These are phyloP conservation scores for Melinaea menophilus DNA, from an alignment of 2,888 invertebrate species.

Conservation along the genomic window DNA sequence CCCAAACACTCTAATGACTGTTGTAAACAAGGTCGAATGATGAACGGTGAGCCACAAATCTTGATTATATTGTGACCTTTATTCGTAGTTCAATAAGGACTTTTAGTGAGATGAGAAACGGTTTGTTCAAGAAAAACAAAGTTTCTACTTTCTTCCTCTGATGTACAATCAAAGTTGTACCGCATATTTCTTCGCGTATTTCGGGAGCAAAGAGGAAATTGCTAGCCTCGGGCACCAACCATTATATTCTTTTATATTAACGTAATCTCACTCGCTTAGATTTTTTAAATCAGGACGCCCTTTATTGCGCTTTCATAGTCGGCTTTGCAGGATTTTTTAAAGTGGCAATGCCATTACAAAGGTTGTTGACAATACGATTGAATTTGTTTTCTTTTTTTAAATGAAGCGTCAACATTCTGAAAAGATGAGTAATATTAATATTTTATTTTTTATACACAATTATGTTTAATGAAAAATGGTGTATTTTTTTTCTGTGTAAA, in stretches of 20 bases:
- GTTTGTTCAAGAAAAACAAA: constrained; percentile 26
- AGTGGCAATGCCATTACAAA: constrained; percentile 25
- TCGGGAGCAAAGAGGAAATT: constrained; percentile 60
- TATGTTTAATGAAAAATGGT: neutral
- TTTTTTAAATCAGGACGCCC: constrained; percentile 28
- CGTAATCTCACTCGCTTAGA: constrained; percentile 30
- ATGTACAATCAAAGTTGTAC: constrained; percentile 59
- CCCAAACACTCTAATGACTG: constrained; percentile 52
- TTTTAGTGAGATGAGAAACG: constrained; percentile 20
- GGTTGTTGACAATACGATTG: constrained; percentile 11
- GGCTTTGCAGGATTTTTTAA: constrained; percentile 24
- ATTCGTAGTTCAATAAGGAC: constrained; percentile 15
- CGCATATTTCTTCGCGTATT: constrained; percentile 41
- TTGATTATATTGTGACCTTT: constrained; percentile 14
- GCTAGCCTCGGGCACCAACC: constrained; percentile 49
- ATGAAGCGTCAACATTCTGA: neutral
- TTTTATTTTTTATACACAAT: neutral
- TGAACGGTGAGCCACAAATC: constrained; percentile 27
- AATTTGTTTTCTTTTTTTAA: constrained; percentile 1
- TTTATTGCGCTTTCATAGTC: constrained; percentile 23
- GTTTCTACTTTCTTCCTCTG: constrained; percentile 33
- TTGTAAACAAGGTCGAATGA: constrained; percentile 54
- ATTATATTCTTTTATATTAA: constrained; percentile 52
- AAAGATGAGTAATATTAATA: neutral
- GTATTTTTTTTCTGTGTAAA: neutral